phyloP scores from a whole-genome alignment of 2,888 invertebrate species.

The Ecliptopera silaceata region DNA sequence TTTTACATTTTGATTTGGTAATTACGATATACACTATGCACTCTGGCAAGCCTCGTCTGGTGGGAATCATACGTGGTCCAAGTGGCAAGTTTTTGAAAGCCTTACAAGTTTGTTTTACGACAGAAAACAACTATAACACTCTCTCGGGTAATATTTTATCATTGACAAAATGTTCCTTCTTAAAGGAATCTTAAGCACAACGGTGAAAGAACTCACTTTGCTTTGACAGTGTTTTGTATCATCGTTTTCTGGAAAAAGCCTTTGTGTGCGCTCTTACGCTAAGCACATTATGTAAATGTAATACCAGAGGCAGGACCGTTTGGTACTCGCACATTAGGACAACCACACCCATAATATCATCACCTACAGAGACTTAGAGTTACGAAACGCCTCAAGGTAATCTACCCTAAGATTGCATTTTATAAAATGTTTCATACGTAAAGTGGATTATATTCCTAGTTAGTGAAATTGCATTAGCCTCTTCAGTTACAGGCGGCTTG shows the following conservation, averaged over 20 bases:
- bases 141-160: conserved; percentile 55
- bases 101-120: conserved; percentile 5
- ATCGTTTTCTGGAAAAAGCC: conserved; percentile 63
- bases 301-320: conserved; percentile 68
- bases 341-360: conserved; percentile 66
- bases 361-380: conserved; percentile 41
- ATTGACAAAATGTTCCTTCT: conserved; percentile 46
- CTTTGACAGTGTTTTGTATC: conserved; percentile 54
- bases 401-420: not conserved
- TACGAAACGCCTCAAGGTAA: not conserved
- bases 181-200: conserved; percentile 50
- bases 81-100: not conserved
- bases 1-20: not conserved
- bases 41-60: not conserved
- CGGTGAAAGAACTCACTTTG: conserved; percentile 60
- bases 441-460: not conserved
- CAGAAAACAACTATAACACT: not conserved
- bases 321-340: conserved; percentile 58
- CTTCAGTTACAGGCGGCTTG: not conserved
- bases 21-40: not conserved
- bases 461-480: not conserved
- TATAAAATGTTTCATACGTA: not conserved
- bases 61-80: not conserved
- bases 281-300: conserved; percentile 79
- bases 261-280: conserved; percentile 71